phyloP scores from a whole-genome alignment of 2,888 invertebrate species.

The Calameuta idolon region DNA sequence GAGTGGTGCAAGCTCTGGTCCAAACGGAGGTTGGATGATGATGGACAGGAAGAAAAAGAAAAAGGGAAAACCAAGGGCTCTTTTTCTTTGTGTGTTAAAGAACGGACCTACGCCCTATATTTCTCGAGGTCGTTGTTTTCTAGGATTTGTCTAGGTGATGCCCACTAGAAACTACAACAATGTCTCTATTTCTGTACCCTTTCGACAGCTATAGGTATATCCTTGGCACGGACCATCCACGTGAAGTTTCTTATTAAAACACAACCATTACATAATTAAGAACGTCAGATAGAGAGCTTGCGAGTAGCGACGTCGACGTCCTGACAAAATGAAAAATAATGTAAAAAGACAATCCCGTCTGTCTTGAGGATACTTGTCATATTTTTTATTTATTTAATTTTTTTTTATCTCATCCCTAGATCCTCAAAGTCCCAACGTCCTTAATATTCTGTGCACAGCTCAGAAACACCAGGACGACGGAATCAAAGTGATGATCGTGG shows the following conservation, averaged over 20 bases:
- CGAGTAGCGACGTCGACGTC: not conserved
- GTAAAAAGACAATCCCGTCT: not conserved
- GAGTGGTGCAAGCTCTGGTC: not conserved
- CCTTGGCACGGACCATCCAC: constrained; percentile 42
- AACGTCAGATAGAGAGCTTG: not conserved
- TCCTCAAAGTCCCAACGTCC: not conserved
- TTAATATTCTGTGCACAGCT: not conserved
- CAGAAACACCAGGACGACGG: not conserved
- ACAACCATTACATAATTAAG: constrained; percentile 38
- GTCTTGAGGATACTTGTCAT: not conserved
- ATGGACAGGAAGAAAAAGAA: not conserved
- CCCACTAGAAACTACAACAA: constrained; percentile 32
- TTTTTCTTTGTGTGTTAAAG: not conserved
- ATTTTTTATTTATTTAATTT: not conserved
- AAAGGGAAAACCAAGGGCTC: not conserved
- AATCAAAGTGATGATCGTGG: not conserved
- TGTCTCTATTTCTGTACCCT: constrained; percentile 47
- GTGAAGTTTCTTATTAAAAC: constrained; percentile 45
- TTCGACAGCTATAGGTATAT: constrained; percentile 35
- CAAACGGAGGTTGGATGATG: not conserved
- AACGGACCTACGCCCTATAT: not conserved
- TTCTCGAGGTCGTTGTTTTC: constrained; percentile 16
- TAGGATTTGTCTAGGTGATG: not conserved
- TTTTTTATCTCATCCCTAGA: not conserved
- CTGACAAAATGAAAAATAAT: not conserved